Conservation (phyloP, 1,140 invertebrate species). For the Linepithema humile region DNA sequence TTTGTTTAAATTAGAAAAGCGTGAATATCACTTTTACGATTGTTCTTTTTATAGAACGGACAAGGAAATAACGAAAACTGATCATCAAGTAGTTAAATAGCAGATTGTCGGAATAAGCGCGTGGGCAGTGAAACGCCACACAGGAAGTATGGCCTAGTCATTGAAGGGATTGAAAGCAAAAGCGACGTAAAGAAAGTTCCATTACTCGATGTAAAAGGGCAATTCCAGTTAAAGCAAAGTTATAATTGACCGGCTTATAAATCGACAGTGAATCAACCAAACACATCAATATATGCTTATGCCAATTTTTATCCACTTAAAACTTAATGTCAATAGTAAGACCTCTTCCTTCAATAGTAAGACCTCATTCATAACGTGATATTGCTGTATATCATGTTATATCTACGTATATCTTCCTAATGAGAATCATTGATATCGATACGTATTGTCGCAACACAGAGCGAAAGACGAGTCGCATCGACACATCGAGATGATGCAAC, state of each 20-base stretch:
- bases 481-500: background rate
- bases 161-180: background rate
- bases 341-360: background rate
- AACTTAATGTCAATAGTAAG: background rate
- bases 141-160: background rate
- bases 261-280: background rate
- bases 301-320: background rate
- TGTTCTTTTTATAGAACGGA: background rate
- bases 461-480: background rate
- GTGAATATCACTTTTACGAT: too few relatives aligned
- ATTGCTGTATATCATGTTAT: background rate
- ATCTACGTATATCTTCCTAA: background rate
- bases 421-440: slow-evolving; percentile 63
- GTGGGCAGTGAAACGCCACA: background rate
- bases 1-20: background rate
- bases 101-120: background rate
- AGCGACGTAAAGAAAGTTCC: background rate
- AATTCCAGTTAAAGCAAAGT: background rate
- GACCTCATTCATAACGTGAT: background rate
- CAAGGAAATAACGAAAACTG: background rate
- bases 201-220: background rate
- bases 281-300: background rate
- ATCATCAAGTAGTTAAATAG: background rate
- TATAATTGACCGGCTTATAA: background rate
- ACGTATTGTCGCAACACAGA: background rate